These are phyloP conservation scores for Tenodera sinensis DNA, from an alignment of 2,888 invertebrate genomes.

Conservation along the genomic window DNA sequence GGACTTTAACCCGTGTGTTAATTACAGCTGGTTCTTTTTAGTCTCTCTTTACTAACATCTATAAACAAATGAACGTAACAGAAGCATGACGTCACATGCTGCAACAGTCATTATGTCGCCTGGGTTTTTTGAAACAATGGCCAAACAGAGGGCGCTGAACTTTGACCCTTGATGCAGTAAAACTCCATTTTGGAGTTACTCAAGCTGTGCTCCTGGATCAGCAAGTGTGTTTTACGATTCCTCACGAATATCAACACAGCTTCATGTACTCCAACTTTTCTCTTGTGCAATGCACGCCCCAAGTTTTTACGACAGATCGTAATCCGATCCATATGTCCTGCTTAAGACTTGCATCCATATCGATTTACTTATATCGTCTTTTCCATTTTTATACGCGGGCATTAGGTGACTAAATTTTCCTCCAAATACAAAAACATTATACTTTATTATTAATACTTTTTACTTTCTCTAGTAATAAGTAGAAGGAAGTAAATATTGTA, in stretches of 20 bases:
- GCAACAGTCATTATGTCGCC: background rate
- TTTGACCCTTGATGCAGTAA: background rate
- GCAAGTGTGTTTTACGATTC: background rate
- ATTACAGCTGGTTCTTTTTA: no score
- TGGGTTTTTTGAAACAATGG: background rate
- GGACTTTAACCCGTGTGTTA: no score
- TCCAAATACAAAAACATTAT: no score
- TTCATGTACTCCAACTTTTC: background rate
- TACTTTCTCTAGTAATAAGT: no score
- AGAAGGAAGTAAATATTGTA: no score
- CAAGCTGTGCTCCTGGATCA: background rate
- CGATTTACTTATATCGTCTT: no score
- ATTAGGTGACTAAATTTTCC: no score
- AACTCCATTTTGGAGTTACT: background rate
- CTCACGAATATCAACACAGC: background rate
- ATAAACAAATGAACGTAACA: background rate
- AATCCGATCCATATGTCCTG: background rate
- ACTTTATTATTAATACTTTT: no score
- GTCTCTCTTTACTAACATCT: background rate
- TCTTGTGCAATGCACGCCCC: background rate
- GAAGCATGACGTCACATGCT: background rate
- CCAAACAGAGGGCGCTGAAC: background rate
- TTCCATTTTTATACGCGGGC: no score
- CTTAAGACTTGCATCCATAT: no score
- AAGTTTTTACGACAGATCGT: background rate